Conservation (phyloP, 2,113 vertebrate species). For the Chaenogobius annularis region DNA sequence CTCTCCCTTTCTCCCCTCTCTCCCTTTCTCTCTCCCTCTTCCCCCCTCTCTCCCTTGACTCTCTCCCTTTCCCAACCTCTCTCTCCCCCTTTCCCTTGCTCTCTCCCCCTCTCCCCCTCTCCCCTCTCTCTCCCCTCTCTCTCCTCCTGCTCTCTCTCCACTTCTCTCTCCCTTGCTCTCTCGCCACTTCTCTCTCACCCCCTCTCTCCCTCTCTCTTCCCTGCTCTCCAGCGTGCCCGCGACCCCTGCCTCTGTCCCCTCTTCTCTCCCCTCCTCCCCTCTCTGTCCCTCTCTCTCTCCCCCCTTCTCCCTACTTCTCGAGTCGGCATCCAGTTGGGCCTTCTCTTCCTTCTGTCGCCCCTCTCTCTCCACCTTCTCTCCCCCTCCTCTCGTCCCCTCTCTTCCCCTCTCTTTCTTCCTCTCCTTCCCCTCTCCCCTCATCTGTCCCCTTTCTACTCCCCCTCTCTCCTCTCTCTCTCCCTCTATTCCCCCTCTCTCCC, state of each 20-base stretch:
- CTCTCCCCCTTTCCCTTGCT: too few relatives aligned
- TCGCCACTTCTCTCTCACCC: neutral
- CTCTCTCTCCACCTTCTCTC: neutral
- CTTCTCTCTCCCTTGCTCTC: neutral
- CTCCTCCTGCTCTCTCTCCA: neutral
- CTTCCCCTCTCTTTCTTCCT: neutral
- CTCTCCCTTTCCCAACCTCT: too few relatives aligned
- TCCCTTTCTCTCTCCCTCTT: neutral
- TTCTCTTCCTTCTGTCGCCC: too few relatives aligned
- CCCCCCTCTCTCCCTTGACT: too few relatives aligned
- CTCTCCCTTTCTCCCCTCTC: too few relatives aligned
- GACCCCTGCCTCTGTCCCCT: neutral
- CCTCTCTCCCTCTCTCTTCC: slow-evolving; percentile 28
- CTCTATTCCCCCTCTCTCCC: neutral
- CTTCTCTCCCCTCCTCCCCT: slow-evolving; percentile 1
- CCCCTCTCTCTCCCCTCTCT: too few relatives aligned
- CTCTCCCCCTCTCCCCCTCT: too few relatives aligned
- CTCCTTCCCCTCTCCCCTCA: neutral
- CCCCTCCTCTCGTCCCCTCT: neutral
- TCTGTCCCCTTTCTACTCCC: neutral
- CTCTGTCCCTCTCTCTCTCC: too few relatives aligned
- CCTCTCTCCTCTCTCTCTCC: neutral
- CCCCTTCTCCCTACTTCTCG: neutral
- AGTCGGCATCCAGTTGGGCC: too few relatives aligned
- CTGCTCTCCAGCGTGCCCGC: too few relatives aligned